phyloP scores from a whole-genome alignment of 2,113 vertebrate genomes.

The Potamarius usumacintae region DNA sequence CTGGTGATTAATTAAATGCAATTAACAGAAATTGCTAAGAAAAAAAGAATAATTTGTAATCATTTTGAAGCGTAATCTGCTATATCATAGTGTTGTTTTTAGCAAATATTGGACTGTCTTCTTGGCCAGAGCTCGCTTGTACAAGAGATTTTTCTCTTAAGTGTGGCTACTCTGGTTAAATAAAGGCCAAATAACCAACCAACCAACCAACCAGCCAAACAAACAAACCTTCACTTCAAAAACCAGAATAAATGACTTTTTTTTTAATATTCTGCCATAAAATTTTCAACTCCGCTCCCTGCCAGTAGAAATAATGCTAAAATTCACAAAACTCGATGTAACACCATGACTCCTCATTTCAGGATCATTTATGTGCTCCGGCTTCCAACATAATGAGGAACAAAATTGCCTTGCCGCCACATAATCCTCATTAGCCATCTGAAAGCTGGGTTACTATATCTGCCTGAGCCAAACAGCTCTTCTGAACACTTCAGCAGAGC shows the following conservation, averaged over 20 bases:
- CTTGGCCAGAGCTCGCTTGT: background rate
- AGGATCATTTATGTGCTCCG: background rate
- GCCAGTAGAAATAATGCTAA: background rate
- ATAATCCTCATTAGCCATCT: conserved; percentile 1
- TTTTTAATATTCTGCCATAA: background rate
- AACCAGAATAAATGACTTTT: background rate
- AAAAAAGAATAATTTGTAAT: background rate
- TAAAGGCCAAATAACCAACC: background rate
- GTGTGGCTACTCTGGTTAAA: background rate
- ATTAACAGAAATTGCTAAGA: background rate
- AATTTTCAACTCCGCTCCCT: background rate
- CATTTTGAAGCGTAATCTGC: background rate
- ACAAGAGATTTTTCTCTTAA: background rate
- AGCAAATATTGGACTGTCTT: background rate
- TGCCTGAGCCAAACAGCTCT: conserved; percentile 1
- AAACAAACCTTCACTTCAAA: background rate
- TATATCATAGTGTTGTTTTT: background rate
- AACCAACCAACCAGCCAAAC: too few relatives aligned
- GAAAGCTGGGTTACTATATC: background rate
- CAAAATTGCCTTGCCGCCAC: background rate
- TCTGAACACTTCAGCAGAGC: background rate
- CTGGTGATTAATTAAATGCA: background rate
- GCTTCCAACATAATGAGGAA: conserved; percentile 6
- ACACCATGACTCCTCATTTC: background rate
- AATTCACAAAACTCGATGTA: background rate